Evolutionary conservation across 1,140 invertebrate species (phyloP).

Genomic region (Coptotermes formosanus): DNA sequence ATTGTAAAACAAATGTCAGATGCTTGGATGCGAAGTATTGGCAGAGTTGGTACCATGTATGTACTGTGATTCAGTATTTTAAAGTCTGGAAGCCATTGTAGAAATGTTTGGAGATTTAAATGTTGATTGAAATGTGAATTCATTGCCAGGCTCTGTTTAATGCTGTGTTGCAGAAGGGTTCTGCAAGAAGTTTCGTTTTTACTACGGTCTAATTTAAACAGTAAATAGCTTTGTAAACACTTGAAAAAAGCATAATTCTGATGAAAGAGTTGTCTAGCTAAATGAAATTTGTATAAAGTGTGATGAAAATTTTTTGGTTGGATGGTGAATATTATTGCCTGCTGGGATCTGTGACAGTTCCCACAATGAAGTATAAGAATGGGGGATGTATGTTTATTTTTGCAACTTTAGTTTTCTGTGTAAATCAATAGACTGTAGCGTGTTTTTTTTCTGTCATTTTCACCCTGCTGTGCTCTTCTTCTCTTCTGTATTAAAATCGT

Average conservation of each 20-base stretch:
- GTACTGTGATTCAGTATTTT: conserved; percentile 22
- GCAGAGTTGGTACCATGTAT: conserved; percentile 28
- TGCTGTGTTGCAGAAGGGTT: conserved; percentile 38
- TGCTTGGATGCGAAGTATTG: conserved; percentile 26
- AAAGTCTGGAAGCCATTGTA: conserved; percentile 26
- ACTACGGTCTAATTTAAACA: conserved; percentile 38
- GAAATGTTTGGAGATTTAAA: conserved; percentile 36
- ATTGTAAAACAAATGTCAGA: conserved; percentile 25
- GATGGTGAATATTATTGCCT: conserved; percentile 33
- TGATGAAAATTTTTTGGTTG: conserved; percentile 35
- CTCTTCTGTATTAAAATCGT: not conserved
- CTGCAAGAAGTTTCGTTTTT: conserved; percentile 35
- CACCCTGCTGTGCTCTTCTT: not conserved
- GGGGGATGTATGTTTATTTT: conserved; percentile 25
- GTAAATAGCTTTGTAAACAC: conserved; percentile 36
- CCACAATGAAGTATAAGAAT: conserved; percentile 12
- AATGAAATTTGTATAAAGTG: conserved; percentile 37
- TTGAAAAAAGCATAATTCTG: conserved; percentile 24
- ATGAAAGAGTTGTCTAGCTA: conserved; percentile 25
- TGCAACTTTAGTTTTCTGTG: conserved; percentile 28
- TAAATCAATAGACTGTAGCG: conserved; percentile 31
- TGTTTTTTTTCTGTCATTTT: conserved; percentile 17
- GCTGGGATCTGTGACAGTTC: conserved; percentile 29
- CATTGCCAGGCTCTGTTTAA: conserved; percentile 40
- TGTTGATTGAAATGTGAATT: conserved; percentile 35